phyloP scores from a whole-genome alignment of 2,888 invertebrate species.

The Allolobophora icterica region DNA sequence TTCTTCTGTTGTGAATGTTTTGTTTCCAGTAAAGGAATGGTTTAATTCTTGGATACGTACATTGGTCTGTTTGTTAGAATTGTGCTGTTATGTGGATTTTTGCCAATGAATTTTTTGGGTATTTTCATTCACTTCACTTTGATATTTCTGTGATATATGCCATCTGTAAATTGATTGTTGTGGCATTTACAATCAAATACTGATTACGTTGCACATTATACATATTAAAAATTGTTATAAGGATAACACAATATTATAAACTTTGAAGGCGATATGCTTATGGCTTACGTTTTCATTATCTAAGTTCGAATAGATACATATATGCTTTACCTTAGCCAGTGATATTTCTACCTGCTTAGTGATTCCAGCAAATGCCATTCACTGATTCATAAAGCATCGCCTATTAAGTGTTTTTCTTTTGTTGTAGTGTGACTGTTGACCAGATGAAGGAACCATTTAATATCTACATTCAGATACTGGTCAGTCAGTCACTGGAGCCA shows the following conservation, averaged over 20 bases:
- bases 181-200: not conserved
- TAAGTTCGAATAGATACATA: not conserved
- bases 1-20: not conserved
- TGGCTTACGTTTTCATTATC: not conserved
- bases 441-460: constrained; percentile 59
- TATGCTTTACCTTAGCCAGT: not conserved
- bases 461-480: constrained; percentile 61
- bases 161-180: too few relatives aligned
- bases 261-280: not conserved
- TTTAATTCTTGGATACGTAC: too few relatives aligned
- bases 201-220: not conserved
- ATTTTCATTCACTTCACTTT: too few relatives aligned
- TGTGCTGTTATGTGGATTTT: too few relatives aligned
- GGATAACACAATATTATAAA: not conserved
- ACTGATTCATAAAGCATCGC: not conserved
- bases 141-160: too few relatives aligned
- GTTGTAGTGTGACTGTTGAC: constrained; percentile 44
- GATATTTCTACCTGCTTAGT: not conserved
- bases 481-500: constrained; percentile 61
- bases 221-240: not conserved
- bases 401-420: not conserved
- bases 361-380: not conserved
- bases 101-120: too few relatives aligned
- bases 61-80: too few relatives aligned
- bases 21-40: too few relatives aligned